Evolutionary conservation across 1,140 invertebrate species (phyloP), one percentile per base, ranked within the genome.

Genomic region (Paralvinella palmiformis): DNA sequence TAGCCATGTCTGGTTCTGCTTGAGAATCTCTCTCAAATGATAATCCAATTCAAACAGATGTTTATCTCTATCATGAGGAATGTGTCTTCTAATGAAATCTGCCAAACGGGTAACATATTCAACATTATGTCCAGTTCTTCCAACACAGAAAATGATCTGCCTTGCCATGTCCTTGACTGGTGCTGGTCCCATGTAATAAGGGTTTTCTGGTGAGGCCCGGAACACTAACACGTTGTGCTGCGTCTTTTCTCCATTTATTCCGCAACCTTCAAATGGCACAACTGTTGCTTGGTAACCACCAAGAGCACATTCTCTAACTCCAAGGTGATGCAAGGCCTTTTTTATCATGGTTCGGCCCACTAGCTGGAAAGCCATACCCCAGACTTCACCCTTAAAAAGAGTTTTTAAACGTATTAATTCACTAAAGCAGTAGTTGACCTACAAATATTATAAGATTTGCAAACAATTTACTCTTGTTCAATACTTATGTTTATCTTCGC

Each of bases 361-460:
- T 71, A 97, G 92, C 80, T 90, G 87, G 79, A 95, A 97, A 0
- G 92, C 92, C 15, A 94, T 83, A 35, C 94, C 94, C 87, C 91
- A 96, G 0, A 96, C 93, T 33, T 62, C 27, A 48, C 20, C 44
- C 65, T 67, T 55, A 41, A n/a, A n/a, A n/a, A n/a, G n/a, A n/a
- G n/a, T n/a, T n/a, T n/a, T n/a, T n/a, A n/a, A n/a, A n/a, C n/a
- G n/a, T n/a, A n/a, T n/a, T n/a, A n/a, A n/a, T n/a, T n/a, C n/a
- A n/a, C n/a, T n/a, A n/a, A n/a, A n/a, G n/a, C n/a, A n/a, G n/a
- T n/a, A n/a, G n/a, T n/a, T n/a, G n/a, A n/a, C n/a, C n/a, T n/a
- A n/a, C n/a, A n/a, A n/a, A n/a, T n/a, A n/a, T n/a, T n/a, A n/a
- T n/a, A n/a, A n/a, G n/a, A n/a, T n/a, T n/a, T n/a, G n/a, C n/a